These are phyloP conservation scores for Chloropsis cyanopogon DNA, from an alignment of 2,113 vertebrate genomes.

Conservation along the genomic window DNA sequence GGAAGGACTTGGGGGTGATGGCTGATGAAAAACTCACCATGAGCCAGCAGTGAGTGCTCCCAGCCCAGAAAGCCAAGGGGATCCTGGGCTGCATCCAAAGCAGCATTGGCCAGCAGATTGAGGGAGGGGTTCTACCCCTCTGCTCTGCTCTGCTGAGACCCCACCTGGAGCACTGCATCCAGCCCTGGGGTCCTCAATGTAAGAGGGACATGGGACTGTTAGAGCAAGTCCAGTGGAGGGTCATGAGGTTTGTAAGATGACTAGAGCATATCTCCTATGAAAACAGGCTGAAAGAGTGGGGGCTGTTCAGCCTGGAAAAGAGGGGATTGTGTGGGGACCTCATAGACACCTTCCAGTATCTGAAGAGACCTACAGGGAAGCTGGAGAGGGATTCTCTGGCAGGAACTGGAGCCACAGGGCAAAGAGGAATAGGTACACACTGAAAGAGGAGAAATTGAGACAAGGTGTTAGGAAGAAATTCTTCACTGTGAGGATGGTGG, in stretches of 20 bases:
- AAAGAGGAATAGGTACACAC: neutral
- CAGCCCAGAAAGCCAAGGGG: neutral
- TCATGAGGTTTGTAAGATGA: fast-evolving
- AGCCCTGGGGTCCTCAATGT: neutral
- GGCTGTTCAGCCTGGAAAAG: neutral
- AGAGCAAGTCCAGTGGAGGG: neutral
- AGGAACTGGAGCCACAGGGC: neutral
- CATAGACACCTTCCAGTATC: neutral
- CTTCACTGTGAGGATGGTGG: neutral
- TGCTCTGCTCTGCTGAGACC: neutral
- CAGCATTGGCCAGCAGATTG: fast-evolving
- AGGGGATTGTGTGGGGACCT: neutral
- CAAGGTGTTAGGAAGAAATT: neutral
- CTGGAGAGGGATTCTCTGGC: neutral
- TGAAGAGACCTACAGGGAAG: neutral
- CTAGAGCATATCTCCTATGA: fast-evolving
- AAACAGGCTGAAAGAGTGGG: fast-evolving
- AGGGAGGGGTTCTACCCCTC: neutral
- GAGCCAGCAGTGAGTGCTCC: fast-evolving
- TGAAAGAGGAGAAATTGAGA: neutral
- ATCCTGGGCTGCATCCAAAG: neutral
- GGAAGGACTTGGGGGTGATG: too few relatives aligned
- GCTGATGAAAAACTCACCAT: neutral
- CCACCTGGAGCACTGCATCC: neutral
- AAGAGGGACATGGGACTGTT: neutral